These are phyloP conservation scores for Eudemis profundana DNA, from an alignment of 2,888 invertebrate genomes.

Conservation along the genomic window DNA sequence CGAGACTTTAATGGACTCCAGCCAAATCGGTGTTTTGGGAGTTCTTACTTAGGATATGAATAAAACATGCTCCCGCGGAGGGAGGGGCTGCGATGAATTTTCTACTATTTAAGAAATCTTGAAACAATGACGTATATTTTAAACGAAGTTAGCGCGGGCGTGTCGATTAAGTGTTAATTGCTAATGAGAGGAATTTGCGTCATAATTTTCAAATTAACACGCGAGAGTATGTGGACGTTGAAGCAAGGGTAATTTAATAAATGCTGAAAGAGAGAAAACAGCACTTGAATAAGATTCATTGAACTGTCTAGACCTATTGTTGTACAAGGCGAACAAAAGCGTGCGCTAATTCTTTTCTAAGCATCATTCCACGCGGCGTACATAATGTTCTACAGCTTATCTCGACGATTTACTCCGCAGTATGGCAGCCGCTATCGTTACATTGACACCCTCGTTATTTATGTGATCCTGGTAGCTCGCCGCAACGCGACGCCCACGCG, in stretches of 20 bases:
- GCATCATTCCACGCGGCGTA: constrained; percentile 6
- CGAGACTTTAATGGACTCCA: constrained; percentile 47
- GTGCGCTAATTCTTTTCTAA: not conserved
- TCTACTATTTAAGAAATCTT: constrained; percentile 54
- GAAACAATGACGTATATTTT: constrained; percentile 56
- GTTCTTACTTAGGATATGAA: constrained; percentile 72
- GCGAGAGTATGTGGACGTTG: not conserved
- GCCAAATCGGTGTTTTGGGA: constrained; percentile 73
- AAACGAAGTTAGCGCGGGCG: constrained; percentile 27
- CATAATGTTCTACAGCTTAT: constrained; percentile 34
- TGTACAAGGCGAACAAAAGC: not conserved
- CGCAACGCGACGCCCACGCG: constrained; percentile 12
- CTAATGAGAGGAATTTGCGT: constrained; percentile 40
- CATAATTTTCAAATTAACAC: not conserved
- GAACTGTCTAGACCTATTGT: constrained; percentile 25
- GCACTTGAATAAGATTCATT: not conserved
- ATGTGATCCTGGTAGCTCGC: constrained; percentile 47
- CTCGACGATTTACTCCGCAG: constrained; percentile 36
- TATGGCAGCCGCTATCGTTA: constrained; percentile 40
- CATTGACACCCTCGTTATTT: constrained; percentile 46
- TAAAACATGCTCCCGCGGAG: constrained; percentile 67
- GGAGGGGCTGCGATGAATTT: constrained; percentile 45
- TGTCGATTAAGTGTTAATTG: constrained; percentile 40
- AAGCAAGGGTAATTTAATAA: not conserved
- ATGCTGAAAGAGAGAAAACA: constrained; percentile 1